Evolutionary conservation across 2,888 invertebrate genomes (phyloP), one percentile per base, ranked within the genome.

Genomic region (Villa cingulata): DNA sequence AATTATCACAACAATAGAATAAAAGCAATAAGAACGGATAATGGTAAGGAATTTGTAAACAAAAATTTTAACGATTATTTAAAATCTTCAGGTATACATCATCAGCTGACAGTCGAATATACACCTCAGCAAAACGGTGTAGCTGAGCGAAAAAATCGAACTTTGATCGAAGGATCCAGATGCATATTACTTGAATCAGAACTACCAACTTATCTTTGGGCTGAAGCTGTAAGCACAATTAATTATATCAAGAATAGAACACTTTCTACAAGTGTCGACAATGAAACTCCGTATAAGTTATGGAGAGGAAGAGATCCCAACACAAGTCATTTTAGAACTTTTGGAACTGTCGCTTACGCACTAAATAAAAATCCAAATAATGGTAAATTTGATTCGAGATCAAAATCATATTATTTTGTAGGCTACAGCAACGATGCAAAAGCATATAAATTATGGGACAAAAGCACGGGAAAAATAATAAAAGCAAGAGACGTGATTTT

Each of bases 241-340:
- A 45, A 46, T 15, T 54, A 55, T 38, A 52, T 50, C 20, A 18
- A 14, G 2, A 39, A 40, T 23, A 23, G 23, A 23, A 6, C 23
- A 23, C 7, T 7, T 6, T 20, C 20, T 5, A 4, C n/a, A 19
- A 19, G 20, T n/a, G 3, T n/a, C 19, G 10, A n/a, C 15, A 4
- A 7, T 19, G 53, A 53, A 49, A 63, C 63, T 1, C 63, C 68
- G 3, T 57, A 58, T 46, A 65, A 67, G 50, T 16, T 58, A 6
- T 68, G 66, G 64, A 51, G 56, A 36, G 56, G 59, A 14, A 9
- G 6, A 9, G 10, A 1, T 9, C 37, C 37, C 1, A 1, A 17
- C 10, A 17, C 17, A 1, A 37, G 9, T 3, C 2, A 17, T 16
- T 17, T 17, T 2, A 50, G 51, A 3, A 62, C 61, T 51, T 70